Evolutionary conservation across 2,797 vertebrate species (phyloP), one percentile per base, ranked within the genome.

Genomic region (Channallabes apus): DNA sequence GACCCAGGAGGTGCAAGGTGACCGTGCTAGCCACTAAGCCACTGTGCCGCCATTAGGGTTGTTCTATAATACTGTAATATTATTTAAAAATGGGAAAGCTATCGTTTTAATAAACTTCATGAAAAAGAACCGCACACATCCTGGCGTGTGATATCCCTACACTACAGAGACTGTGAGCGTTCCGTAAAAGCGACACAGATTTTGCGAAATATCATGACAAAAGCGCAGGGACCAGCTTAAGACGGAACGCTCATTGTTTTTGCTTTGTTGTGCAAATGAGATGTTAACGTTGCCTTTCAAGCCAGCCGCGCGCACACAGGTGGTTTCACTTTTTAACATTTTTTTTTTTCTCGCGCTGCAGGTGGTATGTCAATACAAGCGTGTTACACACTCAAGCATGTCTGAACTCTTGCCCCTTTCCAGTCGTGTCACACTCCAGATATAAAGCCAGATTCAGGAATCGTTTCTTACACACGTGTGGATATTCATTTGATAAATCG

Each of bases 201-300:
- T 59, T 24, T 12, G 12, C n/a, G 0, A 54, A 46, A 27, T 65
- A 51, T 65, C 38, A n/a, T 80, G 59, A 38, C 32, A 80, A 46
- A 64, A 62, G 24, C 24, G 38, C 38, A 6, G 38, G 38, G 38
- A 41, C 38, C 38, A 5, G 6, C 3, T 41, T 64, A 61, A 79
- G 32, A n/a, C 32, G 17, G 14, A 38, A 41, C 14, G 27, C 7
- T 56, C n/a, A 17, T 61, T 61, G 29, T 35, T 61, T 77, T 78
- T 61, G 56, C 59, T 64, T 65, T 80, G 59, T 65, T 80, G 38
- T 51, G n/a, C 35, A 11, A 64, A 80, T 51, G 38, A 79, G 76
- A 29, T 20, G 20, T 61, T 78, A 78, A 61, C 58, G 38, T 78
- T 32, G 22, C 27, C 22, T 62, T 59, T 58, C 22, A 14, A 32